A percentile compares a stretch with the other conserved stretches of the same genome.
phyloP scores from a whole-genome alignment of 1,140 invertebrate species.

The Danaus plexippus region DNA sequence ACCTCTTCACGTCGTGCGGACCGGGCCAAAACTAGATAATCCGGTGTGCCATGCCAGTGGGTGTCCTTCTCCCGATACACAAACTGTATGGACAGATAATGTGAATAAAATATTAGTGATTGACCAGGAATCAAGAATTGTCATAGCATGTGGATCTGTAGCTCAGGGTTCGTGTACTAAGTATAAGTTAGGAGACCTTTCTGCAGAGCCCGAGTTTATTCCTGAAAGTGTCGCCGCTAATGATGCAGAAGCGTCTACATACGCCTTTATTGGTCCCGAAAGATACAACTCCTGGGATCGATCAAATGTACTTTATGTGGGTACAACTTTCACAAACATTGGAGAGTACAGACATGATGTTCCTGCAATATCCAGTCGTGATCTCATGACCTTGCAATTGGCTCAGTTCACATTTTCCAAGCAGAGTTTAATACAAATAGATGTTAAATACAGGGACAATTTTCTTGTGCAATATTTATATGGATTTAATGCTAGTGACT shows the following conservation, averaged over 20 bases:
- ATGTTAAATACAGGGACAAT: slow-evolving; percentile 95
- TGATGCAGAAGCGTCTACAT: slow-evolving; percentile 91
- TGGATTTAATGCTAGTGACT: slow-evolving; percentile 94
- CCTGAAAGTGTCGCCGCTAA: slow-evolving; percentile 90
- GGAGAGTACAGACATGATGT: slow-evolving; percentile 95
- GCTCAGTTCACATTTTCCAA: slow-evolving; percentile 89
- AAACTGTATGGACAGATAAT: slow-evolving; percentile 82
- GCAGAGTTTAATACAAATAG: slow-evolving; percentile 90
- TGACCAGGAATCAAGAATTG: slow-evolving; percentile 82
- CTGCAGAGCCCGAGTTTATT: slow-evolving; percentile 80
- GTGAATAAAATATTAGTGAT: slow-evolving; percentile 94
- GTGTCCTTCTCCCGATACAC: slow-evolving; percentile 78
- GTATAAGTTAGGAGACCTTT: slow-evolving; percentile 88
- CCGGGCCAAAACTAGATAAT: slow-evolving; percentile 86
- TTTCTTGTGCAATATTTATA: slow-evolving; percentile 96
- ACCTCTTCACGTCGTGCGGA: slow-evolving; percentile 77
- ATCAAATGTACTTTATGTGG: slow-evolving; percentile 92
- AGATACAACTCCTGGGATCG: slow-evolving; percentile 83
- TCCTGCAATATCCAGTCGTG: slow-evolving; percentile 91
- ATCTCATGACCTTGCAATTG: slow-evolving; percentile 82
- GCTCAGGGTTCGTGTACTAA: slow-evolving; percentile 90
- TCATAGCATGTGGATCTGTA: slow-evolving; percentile 92
- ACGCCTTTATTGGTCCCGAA: slow-evolving; percentile 94
- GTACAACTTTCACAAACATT: slow-evolving; percentile 93
- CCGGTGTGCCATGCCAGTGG: slow-evolving; percentile 89